A percentile compares a stretch with the other conserved stretches of the same genome.
Evolutionary conservation across 37 sponge, comb jelly and placozoan genomes (phyloP).

Genomic region (Bolinopsis microptera): DNA sequence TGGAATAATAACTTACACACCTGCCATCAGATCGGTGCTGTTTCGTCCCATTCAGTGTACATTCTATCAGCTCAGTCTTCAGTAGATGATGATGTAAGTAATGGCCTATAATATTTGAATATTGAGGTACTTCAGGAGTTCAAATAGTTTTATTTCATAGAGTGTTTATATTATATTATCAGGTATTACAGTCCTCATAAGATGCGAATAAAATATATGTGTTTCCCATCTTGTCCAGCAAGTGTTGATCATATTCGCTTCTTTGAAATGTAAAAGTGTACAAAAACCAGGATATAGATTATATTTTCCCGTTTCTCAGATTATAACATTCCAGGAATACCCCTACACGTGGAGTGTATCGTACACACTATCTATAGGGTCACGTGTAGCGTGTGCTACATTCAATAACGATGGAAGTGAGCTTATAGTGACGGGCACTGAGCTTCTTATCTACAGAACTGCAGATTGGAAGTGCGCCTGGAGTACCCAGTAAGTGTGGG

Average conservation of each 20-base stretch:
- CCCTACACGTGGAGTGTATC: conserved; percentile 24
- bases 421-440: not conserved
- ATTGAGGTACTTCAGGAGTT: too few relatives aligned
- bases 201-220: too few relatives aligned
- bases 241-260: too few relatives aligned
- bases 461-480: not conserved
- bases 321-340: conserved; percentile 19
- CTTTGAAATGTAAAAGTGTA: too few relatives aligned
- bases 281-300: too few relatives aligned
- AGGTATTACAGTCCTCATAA: too few relatives aligned
- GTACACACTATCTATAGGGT: conserved; percentile 9
- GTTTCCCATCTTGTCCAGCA: too few relatives aligned
- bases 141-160: too few relatives aligned
- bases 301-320: too few relatives aligned
- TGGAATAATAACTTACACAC: too few relatives aligned
- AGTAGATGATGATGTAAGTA: conserved; percentile 23
- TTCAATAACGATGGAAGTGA: conserved; percentile 29
- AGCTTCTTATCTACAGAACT: conserved; percentile 34
- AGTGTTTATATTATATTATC: too few relatives aligned
- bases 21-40: conserved; percentile 36
- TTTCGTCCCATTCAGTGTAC: conserved; percentile 32
- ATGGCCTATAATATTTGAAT: too few relatives aligned
- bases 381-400: conserved; percentile 14
- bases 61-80: not conserved
- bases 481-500: conserved; percentile 12